Base-by-base conservation (phyloP, 2,113 vertebrate species). In the Dromaius novaehollandiae region DNA sequence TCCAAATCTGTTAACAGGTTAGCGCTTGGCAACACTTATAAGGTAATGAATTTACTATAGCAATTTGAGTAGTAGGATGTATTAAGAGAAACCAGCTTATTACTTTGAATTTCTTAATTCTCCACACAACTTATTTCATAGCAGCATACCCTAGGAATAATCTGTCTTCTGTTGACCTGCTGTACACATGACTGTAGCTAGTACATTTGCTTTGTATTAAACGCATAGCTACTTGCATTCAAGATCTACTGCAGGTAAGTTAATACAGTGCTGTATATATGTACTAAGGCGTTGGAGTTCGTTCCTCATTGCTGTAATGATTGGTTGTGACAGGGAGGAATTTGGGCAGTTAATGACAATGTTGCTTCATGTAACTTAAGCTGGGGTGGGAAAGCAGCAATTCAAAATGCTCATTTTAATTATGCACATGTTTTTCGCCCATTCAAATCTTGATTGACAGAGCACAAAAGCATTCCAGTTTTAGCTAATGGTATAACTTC, bases 61-160 rank as follows among this genome's bases (percentile, higher is more conserved):
- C 46, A 71, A 17, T 93, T 78, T 78, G 60, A 94, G 19, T 55
- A 73, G 64, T 64, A 88, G 71, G 64, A 78, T 87, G 24, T 88
- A 92, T 88, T 91, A 82, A 83, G 38, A 48, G 9, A 93, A 94
- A 91, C 4, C 0, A 86, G 87, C 88, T 82, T 90, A 77, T 89
- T 95, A 56, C 76, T 30, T 90, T 88, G 68, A 60, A 83, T 95
- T 96, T 96, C 87, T 97, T 89, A 86, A 88, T 96, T 88, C 40
- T 97, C 78, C 51, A 51, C 46, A 24, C 71, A 86, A 24, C 16
- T 94, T 91, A 90, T 78, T 83, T 89, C 75, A 66, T 66, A 74
- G 64, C 68, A 64, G 1, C 0, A 7, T 75, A 40, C 42, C 0
- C 0, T 32, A 75, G 82, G 90, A 89, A 68, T 86, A 89, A 85